A percentile compares a stretch with the other conserved stretches of the same genome.
These are phyloP conservation scores for Orthosia incerta DNA, from an alignment of 2,888 invertebrate species.

Conservation along the genomic window DNA sequence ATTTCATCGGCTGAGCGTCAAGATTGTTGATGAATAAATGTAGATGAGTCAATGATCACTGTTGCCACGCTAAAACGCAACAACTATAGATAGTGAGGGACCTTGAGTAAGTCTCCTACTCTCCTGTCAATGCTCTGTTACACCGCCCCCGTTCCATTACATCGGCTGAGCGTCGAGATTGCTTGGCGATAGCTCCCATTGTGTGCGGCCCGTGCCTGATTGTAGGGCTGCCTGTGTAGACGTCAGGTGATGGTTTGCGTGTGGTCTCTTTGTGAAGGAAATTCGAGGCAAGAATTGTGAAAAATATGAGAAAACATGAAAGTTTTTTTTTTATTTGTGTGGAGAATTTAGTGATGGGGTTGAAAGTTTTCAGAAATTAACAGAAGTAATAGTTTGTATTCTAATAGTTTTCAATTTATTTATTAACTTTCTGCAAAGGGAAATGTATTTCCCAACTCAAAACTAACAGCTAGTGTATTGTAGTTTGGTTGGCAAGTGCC, in stretches of 20 bases:
- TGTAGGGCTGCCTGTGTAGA: conserved; percentile 66
- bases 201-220: conserved; percentile 69
- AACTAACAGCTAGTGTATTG: too few relatives aligned
- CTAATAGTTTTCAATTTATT: too few relatives aligned
- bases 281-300: neutral
- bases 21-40: neutral
- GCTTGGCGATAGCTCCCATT: conserved; percentile 78
- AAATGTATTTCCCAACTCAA: too few relatives aligned
- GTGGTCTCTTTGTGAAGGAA: conserved; percentile 42
- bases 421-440: too few relatives aligned
- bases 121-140: conserved; percentile 72
- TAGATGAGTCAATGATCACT: neutral
- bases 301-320: conserved; percentile 3
- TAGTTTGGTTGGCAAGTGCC: too few relatives aligned
- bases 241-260: conserved; percentile 11
- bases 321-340: neutral
- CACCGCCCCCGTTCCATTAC: conserved; percentile 74
- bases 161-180: conserved; percentile 74
- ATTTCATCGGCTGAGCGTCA: too few relatives aligned
- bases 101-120: conserved; percentile 71
- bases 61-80: neutral
- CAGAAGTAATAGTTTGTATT: too few relatives aligned
- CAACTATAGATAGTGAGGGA: conserved; percentile 38
- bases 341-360: too few relatives aligned
- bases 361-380: neutral